Base-by-base conservation (phyloP, 2,888 invertebrate genomes). In the Diloba caeruleocephala region DNA sequence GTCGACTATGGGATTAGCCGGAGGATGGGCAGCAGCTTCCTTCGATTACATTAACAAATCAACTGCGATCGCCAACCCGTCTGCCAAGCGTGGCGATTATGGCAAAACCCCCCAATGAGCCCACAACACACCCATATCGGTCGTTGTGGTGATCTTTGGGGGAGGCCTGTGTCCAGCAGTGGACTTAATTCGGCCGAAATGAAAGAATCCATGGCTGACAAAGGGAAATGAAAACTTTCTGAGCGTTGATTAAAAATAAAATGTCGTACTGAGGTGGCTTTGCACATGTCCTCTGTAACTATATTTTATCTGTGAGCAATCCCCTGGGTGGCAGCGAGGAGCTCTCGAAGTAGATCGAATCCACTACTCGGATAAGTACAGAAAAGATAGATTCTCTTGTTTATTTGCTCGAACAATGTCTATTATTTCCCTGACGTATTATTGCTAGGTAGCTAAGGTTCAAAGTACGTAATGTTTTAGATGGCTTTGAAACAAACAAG, bases 191-290 rank as follows among this genome's bases (percentile, higher is more conserved):
- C n/a, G n/a, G n/a, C n/a, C n/a, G n/a, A n/a, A n/a, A n/a, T n/a
- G n/a, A n/a, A n/a, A n/a, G n/a, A n/a, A n/a, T n/a, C n/a, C n/a
- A n/a, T n/a, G n/a, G n/a, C n/a, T n/a, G n/a, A n/a, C n/a, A n/a
- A n/a, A n/a, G n/a, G n/a, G n/a, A 51, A 46, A 37, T 45, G 42
- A 55, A 62, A 56, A 43, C 31, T 56, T 59, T 38, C 49, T 43
- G 43, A 50, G 29, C 33, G 25, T 49, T 69, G 57, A 57, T 65
- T 68, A 57, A 70, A 68, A 70, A 65, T 57, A 65, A 65, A 65
- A 45, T 32, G 26, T 44, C 29, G 10, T 7, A 38, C 32, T 15
- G 23, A 52, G 34, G 29, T 26, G 10, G 37, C 44, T 61, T 37
- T 48, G 51, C 60, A 50, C 46, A 53, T 53, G 57, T 63, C 41